Conservation (phyloP, 2,797 vertebrate species). For the Urophycis tenuis region DNA sequence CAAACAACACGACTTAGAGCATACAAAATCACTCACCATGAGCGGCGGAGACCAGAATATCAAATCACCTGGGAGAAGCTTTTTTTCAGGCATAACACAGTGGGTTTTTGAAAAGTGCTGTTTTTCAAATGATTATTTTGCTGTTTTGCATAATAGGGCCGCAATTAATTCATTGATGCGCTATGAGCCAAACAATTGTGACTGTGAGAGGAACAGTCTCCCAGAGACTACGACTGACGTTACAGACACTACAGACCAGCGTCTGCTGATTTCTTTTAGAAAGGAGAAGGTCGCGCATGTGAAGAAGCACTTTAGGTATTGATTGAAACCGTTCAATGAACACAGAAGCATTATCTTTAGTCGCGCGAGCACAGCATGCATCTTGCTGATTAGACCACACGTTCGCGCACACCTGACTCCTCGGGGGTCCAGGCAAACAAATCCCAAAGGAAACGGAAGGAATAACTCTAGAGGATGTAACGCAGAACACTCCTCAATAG, state of each 20-base stretch:
- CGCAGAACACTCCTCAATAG: too few relatives aligned
- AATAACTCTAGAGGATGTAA: neutral
- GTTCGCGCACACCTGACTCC: neutral
- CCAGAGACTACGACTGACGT: neutral
- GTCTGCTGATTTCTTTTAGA: neutral
- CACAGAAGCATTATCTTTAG: neutral
- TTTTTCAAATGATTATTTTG: neutral
- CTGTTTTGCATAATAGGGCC: neutral
- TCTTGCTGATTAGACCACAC: neutral
- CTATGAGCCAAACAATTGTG: neutral
- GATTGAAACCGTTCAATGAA: neutral
- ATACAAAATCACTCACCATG: neutral
- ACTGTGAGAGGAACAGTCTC: neutral
- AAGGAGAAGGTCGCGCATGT: neutral
- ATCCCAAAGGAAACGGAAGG: neutral
- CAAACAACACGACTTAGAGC: neutral
- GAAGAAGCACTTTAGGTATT: neutral
- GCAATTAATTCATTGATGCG: neutral
- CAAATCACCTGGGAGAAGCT: neutral
- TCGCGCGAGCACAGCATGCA: neutral
- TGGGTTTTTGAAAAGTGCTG: neutral
- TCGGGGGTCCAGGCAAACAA: neutral
- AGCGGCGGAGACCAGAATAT: neutral
- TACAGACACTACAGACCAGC: neutral
- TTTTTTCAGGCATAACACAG: neutral